Evolutionary conservation across 2,113 vertebrate species (phyloP), one percentile per base, ranked within the genome.

Genomic region (Ammodytes marinus): DNA sequence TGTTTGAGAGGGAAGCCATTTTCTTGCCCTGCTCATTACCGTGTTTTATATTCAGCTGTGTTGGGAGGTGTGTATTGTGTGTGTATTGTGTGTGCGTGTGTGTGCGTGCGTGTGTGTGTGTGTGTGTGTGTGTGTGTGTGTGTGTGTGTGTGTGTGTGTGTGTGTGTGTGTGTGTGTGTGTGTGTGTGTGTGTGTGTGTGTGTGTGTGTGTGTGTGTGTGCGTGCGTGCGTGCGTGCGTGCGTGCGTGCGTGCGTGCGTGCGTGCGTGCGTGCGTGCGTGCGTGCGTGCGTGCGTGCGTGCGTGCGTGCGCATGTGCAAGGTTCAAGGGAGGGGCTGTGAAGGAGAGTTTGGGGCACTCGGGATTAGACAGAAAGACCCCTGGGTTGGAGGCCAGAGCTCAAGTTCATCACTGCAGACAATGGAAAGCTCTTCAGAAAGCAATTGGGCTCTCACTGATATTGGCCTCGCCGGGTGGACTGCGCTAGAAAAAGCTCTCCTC

Each of bases 361-460:
- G 89, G 91, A 94, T 94, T 94, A 94, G 90, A 94, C 85, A 84
- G 88, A 90, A 71, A 86, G 94, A 91, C 92, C 92, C 83, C 91
- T 67, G 86, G 92, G 94, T 94, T 93, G 90, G 89, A 94, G 93
- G 91, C 92, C 92, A 89, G 78, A 92, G 91, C 92, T 94, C 92
- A 95, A 94, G 94, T 95, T 96, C 92, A 95, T 95, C 93, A 92
- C 79, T 52, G 77, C 90, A 93, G 93, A 95, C 93, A 93, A 94
- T 94, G 71, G 90, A 89, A 93, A 92, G 90, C 91, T 93, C 91
- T 92, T 94, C 92, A 93, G 88, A 92, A 91, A 90, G 89, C 92
- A 70, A 90, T 86, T 82, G 88, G 88, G 60, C 80, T 90, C 85
- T 89, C 79, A 59, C 67, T 86, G 83, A 86, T 85, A 79, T 84